Conservation (phyloP, 2,113 vertebrate species). For the Hemiscyllium ocellatum region DNA sequence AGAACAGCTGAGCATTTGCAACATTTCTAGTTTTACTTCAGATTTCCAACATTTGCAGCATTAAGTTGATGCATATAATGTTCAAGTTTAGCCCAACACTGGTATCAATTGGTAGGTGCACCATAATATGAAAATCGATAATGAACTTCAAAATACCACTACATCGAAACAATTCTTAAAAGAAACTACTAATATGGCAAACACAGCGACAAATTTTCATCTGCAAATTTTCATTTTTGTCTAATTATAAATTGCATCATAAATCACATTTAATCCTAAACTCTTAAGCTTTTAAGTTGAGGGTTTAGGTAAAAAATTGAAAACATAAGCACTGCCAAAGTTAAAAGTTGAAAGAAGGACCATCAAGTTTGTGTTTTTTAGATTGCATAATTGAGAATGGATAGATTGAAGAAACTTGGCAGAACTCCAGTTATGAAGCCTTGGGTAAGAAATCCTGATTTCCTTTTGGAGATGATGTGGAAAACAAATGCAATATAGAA, state of each 20-base stretch:
- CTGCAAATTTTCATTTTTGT: neutral
- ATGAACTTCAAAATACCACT: neutral
- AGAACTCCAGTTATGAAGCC: neutral
- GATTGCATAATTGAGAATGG: neutral
- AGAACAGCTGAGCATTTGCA: neutral
- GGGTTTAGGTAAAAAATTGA: neutral
- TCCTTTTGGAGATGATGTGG: neutral
- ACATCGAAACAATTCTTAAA: neutral
- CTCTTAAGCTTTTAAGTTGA: neutral
- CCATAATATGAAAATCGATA: neutral
- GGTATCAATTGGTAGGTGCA: neutral
- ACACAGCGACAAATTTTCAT: neutral
- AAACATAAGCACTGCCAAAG: neutral
- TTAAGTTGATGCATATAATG: too few relatives aligned
- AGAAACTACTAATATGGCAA: neutral
- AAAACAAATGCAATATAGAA: neutral
- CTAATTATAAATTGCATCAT: neutral
- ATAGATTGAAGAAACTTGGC: neutral
- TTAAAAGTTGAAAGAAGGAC: neutral
- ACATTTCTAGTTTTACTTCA: too few relatives aligned
- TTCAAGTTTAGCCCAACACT: too few relatives aligned
- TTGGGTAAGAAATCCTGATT: neutral
- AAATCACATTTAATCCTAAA: neutral
- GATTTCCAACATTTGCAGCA: too few relatives aligned
- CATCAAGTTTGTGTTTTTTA: neutral